These are phyloP conservation scores for Embiotoca jacksoni DNA, from an alignment of 2,113 vertebrate species.

Conservation along the genomic window DNA sequence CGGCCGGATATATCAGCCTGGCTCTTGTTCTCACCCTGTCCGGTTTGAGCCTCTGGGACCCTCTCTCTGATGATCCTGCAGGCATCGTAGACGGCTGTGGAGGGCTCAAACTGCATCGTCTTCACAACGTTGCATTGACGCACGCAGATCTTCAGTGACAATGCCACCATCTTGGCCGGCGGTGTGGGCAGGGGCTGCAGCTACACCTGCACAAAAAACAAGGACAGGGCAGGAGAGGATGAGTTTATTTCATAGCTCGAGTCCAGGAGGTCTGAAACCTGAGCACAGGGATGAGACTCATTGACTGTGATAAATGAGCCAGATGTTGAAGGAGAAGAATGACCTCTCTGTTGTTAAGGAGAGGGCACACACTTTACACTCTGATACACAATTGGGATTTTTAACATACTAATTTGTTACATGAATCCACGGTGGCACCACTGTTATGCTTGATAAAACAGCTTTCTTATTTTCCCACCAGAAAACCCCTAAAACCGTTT, in stretches of 20 bases:
- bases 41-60: slow-evolving; percentile 94
- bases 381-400: not conserved
- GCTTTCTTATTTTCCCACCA: not conserved
- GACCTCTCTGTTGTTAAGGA: not conserved
- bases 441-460: slow-evolving; percentile 9
- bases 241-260: not conserved
- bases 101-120: slow-evolving; percentile 99
- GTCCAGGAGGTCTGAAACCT: not conserved
- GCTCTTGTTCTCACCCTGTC: slow-evolving; percentile 88
- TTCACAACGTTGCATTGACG: slow-evolving; percentile 99
- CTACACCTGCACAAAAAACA: slow-evolving; percentile 60
- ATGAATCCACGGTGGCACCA: not conserved
- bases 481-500: not conserved
- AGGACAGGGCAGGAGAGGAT: not conserved
- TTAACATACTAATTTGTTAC: not conserved
- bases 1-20: not conserved
- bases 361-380: not conserved
- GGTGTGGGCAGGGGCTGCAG: slow-evolving; percentile 29
- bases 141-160: slow-evolving; percentile 97
- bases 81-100: slow-evolving; percentile 94
- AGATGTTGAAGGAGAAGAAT: slow-evolving; percentile 14
- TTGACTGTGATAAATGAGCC: slow-evolving; percentile 22
- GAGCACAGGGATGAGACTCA: slow-evolving; percentile 14
- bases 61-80: slow-evolving; percentile 95
- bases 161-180: slow-evolving; percentile 90